These are phyloP conservation scores for Pomacea maculata DNA, from an alignment of 1,140 invertebrate species.

Conservation along the genomic window DNA sequence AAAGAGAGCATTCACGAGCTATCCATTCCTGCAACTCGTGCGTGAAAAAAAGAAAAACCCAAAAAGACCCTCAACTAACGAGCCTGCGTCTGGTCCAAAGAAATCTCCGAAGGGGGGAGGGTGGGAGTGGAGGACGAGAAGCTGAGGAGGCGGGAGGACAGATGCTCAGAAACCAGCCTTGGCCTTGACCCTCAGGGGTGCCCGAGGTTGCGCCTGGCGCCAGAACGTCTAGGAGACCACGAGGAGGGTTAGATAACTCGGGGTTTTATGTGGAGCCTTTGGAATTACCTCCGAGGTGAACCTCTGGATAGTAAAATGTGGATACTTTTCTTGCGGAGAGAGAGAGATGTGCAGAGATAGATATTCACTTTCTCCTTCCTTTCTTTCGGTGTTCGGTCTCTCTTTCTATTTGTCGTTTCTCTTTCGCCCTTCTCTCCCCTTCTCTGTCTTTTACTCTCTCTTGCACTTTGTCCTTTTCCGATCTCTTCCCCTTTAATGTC, in stretches of 20 bases:
- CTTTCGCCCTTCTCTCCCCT: constrained; percentile 3
- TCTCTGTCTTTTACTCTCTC: constrained; percentile 11
- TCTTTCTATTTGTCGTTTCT: neutral
- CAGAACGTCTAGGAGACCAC: neutral
- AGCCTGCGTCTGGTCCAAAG: neutral
- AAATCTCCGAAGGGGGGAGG: neutral
- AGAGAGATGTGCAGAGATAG: neutral
- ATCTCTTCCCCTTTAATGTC: neutral
- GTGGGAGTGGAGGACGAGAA: neutral
- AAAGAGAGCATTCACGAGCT: neutral
- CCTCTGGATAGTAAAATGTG: neutral
- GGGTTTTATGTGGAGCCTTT: neutral
- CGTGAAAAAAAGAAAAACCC: neutral
- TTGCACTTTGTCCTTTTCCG: neutral
- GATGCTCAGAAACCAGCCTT: neutral
- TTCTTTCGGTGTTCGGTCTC: neutral
- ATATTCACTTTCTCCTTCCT: neutral
- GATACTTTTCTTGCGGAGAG: neutral
- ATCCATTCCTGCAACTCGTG: too few species aligned
- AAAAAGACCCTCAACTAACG: neutral
- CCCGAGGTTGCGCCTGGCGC: neutral
- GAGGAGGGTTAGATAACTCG: neutral
- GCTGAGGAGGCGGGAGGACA: neutral
- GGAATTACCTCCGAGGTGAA: neutral
- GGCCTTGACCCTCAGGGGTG: too few species aligned